phyloP scores from a whole-genome alignment of 92 coral and sea anemone species.

The Phenganax stokvisi region DNA sequence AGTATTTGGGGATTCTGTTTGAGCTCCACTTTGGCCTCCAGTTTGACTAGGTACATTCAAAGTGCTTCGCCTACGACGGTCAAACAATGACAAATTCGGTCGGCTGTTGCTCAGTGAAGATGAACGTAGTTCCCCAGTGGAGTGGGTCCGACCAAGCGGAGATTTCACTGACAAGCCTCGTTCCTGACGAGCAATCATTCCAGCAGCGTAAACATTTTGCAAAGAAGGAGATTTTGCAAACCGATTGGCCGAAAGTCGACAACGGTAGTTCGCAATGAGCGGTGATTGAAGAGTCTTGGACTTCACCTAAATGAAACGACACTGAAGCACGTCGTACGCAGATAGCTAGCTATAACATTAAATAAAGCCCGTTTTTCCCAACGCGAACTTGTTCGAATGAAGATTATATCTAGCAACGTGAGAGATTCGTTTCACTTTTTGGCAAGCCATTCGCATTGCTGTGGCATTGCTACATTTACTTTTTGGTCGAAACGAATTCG shows the following conservation, averaged over 20 bases:
- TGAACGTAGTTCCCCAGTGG: conserved; percentile 2
- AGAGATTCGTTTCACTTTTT: no score
- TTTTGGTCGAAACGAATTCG: no score
- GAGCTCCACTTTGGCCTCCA: not conserved
- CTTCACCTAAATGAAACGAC: conserved; percentile 8
- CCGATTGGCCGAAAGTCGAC: not conserved
- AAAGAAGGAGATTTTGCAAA: conserved; percentile 14
- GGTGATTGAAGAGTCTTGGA: conserved; percentile 33
- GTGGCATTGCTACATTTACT: no score
- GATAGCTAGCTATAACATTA: no score
- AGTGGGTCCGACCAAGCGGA: conserved; percentile 1
- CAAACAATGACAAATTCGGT: not conserved
- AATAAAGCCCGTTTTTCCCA: no score
- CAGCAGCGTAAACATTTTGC: conserved; percentile 19
- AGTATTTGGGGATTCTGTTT: not conserved
- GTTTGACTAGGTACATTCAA: not conserved
- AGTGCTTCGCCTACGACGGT: not conserved
- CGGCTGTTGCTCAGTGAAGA: not conserved
- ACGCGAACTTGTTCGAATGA: no score
- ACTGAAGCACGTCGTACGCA: not conserved
- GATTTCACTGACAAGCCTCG: not conserved
- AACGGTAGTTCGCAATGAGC: not conserved
- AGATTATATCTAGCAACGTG: no score
- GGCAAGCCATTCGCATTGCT: no score
- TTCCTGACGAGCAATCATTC: not conserved